Percentiles rank a stretch among this genome's conserved stretches.
Evolutionary conservation across 2,888 invertebrate genomes (phyloP).

Genomic region (Epinotia bilunana): DNA sequence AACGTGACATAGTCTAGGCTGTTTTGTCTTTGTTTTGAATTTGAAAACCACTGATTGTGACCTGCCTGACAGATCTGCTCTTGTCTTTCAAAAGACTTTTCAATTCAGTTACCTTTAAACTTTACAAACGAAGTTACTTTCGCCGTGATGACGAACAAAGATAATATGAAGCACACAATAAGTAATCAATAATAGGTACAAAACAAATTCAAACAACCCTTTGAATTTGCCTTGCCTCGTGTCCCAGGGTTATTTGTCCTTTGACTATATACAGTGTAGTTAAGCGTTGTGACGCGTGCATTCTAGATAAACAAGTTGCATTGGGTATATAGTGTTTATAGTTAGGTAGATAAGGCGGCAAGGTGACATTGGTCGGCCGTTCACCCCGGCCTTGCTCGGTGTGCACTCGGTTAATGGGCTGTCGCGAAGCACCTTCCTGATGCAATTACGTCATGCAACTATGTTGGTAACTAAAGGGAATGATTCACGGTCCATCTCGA

Average conservation of each 20-base stretch:
- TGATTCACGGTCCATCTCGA: background rate
- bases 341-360: constrained; percentile 52
- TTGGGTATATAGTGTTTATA: constrained; percentile 44
- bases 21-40: too few species aligned
- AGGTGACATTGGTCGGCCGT: constrained; percentile 79
- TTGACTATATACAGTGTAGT: constrained; percentile 38
- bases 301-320: constrained; percentile 59
- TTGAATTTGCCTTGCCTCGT: background rate
- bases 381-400: constrained; percentile 64
- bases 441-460: constrained; percentile 37
- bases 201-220: constrained; percentile 1
- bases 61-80: too few species aligned
- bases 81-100: background rate
- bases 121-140: background rate
- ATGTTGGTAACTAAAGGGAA: background rate
- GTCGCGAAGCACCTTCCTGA: constrained; percentile 43
- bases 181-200: background rate
- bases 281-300: constrained; percentile 49
- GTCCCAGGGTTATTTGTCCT: background rate
- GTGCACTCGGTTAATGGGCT: constrained; percentile 53
- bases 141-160: background rate
- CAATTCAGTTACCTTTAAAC: background rate
- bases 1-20: too few species aligned
- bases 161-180: background rate
- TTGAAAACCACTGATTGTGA: too few species aligned